These are phyloP conservation scores for Baccha elongata DNA, from an alignment of 2,888 invertebrate genomes.

Conservation along the genomic window DNA sequence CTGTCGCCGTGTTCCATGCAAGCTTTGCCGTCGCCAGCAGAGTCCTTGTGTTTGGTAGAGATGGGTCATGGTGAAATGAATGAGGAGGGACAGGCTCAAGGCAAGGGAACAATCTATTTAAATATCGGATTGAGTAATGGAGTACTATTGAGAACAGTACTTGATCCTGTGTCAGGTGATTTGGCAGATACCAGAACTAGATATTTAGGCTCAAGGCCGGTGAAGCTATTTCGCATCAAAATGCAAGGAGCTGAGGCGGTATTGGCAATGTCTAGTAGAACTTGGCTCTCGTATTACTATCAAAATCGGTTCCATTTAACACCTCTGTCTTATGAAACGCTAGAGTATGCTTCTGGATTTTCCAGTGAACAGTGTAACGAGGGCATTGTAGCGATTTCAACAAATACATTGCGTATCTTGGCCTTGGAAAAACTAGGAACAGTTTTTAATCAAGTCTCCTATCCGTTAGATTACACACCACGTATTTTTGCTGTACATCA, in stretches of 20 bases:
- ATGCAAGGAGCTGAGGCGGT: conserved; percentile 99
- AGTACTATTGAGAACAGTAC: conserved; percentile 94
- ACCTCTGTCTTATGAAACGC: conserved; percentile 96
- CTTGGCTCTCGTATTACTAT: conserved; percentile 99
- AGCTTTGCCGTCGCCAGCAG: conserved; percentile 96
- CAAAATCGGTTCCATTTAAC: conserved; percentile 98
- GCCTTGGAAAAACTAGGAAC: conserved; percentile 99
- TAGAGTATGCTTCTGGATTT: conserved; percentile 99
- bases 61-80: conserved; percentile 89
- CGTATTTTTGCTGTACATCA: conserved; percentile 96
- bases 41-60: conserved; percentile 98
- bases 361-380: conserved; percentile 98
- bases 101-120: conserved; percentile 91
- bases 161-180: conserved; percentile 98
- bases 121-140: conserved; percentile 99
- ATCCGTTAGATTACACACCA: conserved; percentile 97
- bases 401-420: conserved; percentile 97
- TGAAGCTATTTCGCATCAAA: conserved; percentile 96
- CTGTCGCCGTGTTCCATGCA: conserved; percentile 97
- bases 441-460: conserved; percentile 97
- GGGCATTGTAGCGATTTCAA: conserved; percentile 99
- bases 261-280: conserved; percentile 97
- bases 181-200: conserved; percentile 98
- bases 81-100: conserved; percentile 82
- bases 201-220: conserved; percentile 97